Conservation (phyloP, 2,888 invertebrate species). For the Drosophila tanythrix region DNA sequence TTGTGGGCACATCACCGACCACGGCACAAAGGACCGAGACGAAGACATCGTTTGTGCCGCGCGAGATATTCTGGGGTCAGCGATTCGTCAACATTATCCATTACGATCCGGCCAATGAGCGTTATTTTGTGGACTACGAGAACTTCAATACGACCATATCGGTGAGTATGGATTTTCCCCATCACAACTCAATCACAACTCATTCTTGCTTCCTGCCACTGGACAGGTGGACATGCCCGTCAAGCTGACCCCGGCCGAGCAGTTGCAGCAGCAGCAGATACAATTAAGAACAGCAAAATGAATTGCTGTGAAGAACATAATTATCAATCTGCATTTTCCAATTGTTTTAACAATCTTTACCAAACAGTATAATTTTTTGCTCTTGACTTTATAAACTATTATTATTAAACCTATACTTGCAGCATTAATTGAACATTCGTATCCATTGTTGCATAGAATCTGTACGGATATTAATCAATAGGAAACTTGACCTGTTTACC, state of each 20-base stretch:
- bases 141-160: constrained; percentile 84
- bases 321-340: neutral
- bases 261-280: constrained; percentile 21
- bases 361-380: neutral
- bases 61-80: constrained; percentile 94
- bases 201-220: constrained; percentile 43
- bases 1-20: constrained; percentile 92
- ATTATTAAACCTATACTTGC: neutral
- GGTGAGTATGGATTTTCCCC: constrained; percentile 49
- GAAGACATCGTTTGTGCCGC: constrained; percentile 91
- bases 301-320: neutral
- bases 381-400: neutral
- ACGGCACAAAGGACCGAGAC: constrained; percentile 91
- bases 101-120: constrained; percentile 86
- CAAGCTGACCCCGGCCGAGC: constrained; percentile 4
- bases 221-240: constrained; percentile 78
- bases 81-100: constrained; percentile 90
- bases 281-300: neutral
- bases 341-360: neutral
- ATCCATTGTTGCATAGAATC: neutral
- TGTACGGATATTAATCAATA: neutral
- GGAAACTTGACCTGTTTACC: neutral
- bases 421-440: neutral
- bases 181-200: neutral
- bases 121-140: constrained; percentile 85